Base-by-base conservation (phyloP, 2,888 invertebrate genomes). In the Galerucella nymphaeae region DNA sequence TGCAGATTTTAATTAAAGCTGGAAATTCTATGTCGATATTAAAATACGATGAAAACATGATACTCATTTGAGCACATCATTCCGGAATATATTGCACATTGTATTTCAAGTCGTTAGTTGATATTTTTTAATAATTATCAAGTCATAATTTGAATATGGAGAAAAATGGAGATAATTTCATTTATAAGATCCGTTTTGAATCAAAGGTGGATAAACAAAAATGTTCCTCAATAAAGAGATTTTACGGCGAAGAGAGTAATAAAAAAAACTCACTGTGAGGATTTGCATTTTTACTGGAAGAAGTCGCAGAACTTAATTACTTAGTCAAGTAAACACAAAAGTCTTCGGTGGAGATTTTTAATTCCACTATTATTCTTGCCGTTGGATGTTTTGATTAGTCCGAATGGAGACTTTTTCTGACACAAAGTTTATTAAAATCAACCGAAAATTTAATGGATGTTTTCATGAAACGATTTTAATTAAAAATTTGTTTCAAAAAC, bases 321-420 rank as follows among this genome's bases (percentile, higher is more conserved):
- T 59, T 59, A 30, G 30, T 59, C 38, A 59, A 38, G 59, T 59
- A 59, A 59, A 59, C 38, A 59, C 30, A 38, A 38, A 59, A 59
- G 30, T 38, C 10, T 30, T 10, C 59, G 23, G n/a, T 38, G 30
- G 16, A 59, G 30, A n/a, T 59, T 59, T 30, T 59, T 14, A 38
- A 38, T 59, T 38, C 16, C 30, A 16, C 30, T 59, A 38, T 59
- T 30, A 30, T 59, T 59, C 59, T 59, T 59, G 30, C n/a, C 38
- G 59, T 38, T 14, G 38, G 16, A 59, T 59, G 18, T 53, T 53
- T 53, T 53, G 16, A 53, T 53, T 53, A 53, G 16, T 53, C 53
- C 53, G 18, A 53, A 53, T 18, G 53, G 16, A 16, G 53, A 10
- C 53, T 53, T 53, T 38, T 53, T 10, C 18, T 18, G 2, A 10